A percentile compares a stretch with the other conserved stretches of the same genome.
Conservation (phyloP, 2,113 vertebrate genomes). For the Proteles cristata region DNA sequence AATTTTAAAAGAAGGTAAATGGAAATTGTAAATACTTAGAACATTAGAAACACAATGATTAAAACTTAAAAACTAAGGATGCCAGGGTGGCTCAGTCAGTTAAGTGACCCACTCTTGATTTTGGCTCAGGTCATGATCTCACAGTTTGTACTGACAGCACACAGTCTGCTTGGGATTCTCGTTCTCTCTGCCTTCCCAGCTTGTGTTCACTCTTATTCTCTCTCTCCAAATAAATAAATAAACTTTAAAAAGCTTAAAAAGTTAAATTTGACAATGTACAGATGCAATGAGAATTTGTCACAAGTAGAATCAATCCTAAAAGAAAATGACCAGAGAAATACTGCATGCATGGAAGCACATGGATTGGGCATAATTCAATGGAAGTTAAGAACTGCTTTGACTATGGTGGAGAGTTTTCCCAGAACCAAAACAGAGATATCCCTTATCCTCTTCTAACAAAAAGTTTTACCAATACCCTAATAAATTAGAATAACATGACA, state of each 20-base stretch:
- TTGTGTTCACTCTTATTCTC: too few species aligned
- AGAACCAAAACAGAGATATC: background rate
- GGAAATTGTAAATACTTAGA: background rate
- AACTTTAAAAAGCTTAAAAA: background rate
- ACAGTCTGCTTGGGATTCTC: too few species aligned
- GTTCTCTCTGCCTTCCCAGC: too few species aligned
- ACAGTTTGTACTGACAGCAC: too few species aligned
- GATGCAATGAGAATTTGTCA: background rate
- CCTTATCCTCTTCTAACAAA: background rate
- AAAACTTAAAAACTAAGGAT: background rate
- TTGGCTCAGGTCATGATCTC: too few species aligned
- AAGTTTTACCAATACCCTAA: background rate
- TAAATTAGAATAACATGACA: background rate
- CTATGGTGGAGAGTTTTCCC: background rate
- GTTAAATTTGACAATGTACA: background rate
- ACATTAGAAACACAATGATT: background rate
- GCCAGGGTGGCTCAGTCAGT: too few species aligned
- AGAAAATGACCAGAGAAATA: background rate
- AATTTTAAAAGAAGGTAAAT: background rate
- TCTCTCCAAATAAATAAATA: too few species aligned
- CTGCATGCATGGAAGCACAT: background rate
- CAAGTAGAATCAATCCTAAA: background rate
- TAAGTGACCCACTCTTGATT: too few species aligned
- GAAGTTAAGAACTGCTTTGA: background rate
- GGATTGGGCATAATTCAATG: background rate